Base-by-base conservation (phyloP, 2,113 vertebrate species). In the Hippopotamus amphibius region DNA sequence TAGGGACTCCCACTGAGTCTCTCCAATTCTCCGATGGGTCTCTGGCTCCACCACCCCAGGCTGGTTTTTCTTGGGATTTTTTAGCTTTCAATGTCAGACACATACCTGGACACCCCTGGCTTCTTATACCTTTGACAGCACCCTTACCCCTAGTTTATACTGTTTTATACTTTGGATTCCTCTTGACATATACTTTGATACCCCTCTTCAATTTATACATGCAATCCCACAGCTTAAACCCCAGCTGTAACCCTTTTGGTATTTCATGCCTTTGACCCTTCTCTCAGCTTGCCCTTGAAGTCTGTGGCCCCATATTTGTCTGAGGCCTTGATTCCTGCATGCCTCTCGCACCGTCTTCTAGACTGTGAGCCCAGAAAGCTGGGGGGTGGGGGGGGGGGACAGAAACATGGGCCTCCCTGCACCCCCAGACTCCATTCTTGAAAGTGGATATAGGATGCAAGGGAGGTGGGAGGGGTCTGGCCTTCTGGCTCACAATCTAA, bases 281-380 rank as follows among this genome's bases (percentile, higher is more conserved):
- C n/a, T 88, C 26, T 85, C 21, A 6, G 46, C 63, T 19, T 63
- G 68, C 37, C 57, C 59, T 90, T 80, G 81, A 50, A 55, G 30
- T 71, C 15, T 65, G 11, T 80, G 65, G 85, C 26, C 55, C 57
- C 13, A 26, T 59, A 33, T 43, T 61, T 53, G 33, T 84, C 71
- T 61, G 77, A 93, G 79, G 57, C 37, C 53, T 53, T 43, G 69
- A 48, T 59, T 69, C 69, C 65, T 61, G 53, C 43, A 33, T 53
- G 68, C 12, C 3, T 37, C 48, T 93, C 22, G 30, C 5, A 16
- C 43, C 7, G 0, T 46, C n/a, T 72, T 57, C 72, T 69, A 81
- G 93, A 91, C 93, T 95, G 93, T 95, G 92, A 97, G 93, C 43
- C 66, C 55, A 81, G 96, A 89, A 66, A 72, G 69, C 90, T 14